A percentile compares a stretch with the other conserved stretches of the same genome.
Conservation (phyloP, 2,113 vertebrate genomes). For the Pogona vitticeps region DNA sequence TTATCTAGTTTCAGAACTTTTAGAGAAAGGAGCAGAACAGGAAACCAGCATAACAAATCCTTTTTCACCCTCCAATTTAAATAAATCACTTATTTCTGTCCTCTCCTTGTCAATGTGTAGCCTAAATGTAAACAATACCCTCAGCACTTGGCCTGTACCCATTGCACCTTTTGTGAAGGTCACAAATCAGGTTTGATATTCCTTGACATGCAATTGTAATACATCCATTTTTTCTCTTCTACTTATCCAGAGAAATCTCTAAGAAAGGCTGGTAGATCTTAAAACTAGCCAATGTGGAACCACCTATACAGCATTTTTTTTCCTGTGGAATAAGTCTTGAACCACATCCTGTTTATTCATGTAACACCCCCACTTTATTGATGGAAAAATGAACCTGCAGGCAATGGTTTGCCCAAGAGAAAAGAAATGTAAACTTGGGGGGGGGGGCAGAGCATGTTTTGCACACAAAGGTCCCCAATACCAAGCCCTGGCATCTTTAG, state of each 20-base stretch:
- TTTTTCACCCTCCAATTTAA: neutral
- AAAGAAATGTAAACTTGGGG: neutral
- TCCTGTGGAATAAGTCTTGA: neutral
- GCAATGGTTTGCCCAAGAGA: neutral
- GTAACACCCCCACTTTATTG: no score
- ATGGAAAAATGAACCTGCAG: neutral
- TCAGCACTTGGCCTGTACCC: neutral
- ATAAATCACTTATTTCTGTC: neutral
- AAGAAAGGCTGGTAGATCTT: neutral
- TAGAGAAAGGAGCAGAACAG: neutral
- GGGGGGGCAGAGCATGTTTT: neutral
- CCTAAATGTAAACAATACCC: neutral
- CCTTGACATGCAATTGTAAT: neutral
- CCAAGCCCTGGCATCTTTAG: neutral
- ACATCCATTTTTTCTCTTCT: neutral
- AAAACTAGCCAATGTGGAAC: neutral
- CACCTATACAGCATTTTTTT: neutral
- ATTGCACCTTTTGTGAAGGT: neutral
- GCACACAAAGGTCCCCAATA: neutral
- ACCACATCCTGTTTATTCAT: neutral
- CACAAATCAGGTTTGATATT: neutral
- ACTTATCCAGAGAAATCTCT: neutral
- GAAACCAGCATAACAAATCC: neutral
- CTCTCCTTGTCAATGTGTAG: neutral
- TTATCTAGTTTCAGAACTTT: conserved; percentile 36